Base-by-base conservation (phyloP, 2,888 invertebrate species). In the Hofmannophila pseudospretella region DNA sequence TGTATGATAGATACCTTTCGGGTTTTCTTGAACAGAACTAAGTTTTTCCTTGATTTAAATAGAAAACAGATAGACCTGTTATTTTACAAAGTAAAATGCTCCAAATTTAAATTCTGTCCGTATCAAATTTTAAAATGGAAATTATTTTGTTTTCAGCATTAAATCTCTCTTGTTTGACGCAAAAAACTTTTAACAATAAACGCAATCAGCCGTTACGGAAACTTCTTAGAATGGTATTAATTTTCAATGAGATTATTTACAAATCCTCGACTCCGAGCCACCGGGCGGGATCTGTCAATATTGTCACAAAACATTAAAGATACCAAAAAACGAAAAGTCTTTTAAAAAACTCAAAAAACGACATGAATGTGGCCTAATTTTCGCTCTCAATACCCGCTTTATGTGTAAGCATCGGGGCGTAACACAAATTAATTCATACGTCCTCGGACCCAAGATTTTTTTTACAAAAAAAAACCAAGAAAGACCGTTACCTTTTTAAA, bases 241-340 rank as follows among this genome's bases (percentile, higher is more conserved):
- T 82, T 79, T 81, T 79, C 77, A 82, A 85, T 80, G 59, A 76
- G 79, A 77, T 82, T 84, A 84, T 85, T 84, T 85, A 80, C 80
- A 78, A 69, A 81, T 80, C 71, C 77, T 78, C 67, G 49, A 75
- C 57, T 50, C 51, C 51, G 56, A 59, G 57, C 63, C 59, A 57
- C 62, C 61, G 70, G 77, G 74, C 74, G 62, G 63, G 61, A 76
- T 65, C 80, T 78, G 84, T 85, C 86, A 85, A 84, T 85, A 79
- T 86, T 86, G 75, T 84, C 77, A 79, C 80, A 80, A 78, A 81
- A 82, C 72, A 81, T 75, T 60, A 65, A 48, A 40, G 47, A 19
- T 26, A 50, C 38, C 35, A 62, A 61, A 67, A 58, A 49, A 37
- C 34, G 36, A 39, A 53, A 61, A 63, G 60, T 62, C 49, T 39